Evolutionary conservation across 2,797 vertebrate species (phyloP).

Genomic region (Selene dorsalis): DNA sequence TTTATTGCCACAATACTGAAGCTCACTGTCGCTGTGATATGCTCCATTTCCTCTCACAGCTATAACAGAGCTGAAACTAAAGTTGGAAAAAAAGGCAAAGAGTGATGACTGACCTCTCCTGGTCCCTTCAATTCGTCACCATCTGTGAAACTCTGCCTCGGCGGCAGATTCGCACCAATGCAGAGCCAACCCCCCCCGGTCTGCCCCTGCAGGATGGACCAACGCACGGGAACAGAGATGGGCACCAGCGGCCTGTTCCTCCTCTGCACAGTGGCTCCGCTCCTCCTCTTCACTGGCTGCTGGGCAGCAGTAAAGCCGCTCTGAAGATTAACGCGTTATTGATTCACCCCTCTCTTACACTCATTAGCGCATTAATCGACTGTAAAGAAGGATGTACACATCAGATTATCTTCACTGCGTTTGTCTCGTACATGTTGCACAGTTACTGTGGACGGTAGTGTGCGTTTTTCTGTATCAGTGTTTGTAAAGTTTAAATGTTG

Average conservation of each 20-base stretch:
- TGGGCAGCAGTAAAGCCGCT: conserved; percentile 41
- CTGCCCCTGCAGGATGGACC: neutral
- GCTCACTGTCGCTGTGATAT: neutral
- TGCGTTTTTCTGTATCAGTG: conserved; percentile 9
- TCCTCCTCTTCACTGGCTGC: conserved; percentile 22
- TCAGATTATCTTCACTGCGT: conserved; percentile 55
- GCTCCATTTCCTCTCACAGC: conserved; percentile 19
- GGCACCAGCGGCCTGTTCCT: neutral
- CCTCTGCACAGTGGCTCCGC: neutral
- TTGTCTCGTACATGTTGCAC: conserved; percentile 61
- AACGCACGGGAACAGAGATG: neutral
- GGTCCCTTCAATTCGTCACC: neutral
- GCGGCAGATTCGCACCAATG: neutral
- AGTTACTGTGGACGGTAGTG: conserved; percentile 13
- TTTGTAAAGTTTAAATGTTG: neutral
- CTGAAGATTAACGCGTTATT: conserved; percentile 64
- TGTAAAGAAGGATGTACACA: conserved; percentile 51
- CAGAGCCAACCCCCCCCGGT: neutral
- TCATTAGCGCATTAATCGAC: conserved; percentile 48
- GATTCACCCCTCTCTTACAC: conserved; percentile 51
- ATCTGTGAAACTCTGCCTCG: neutral
- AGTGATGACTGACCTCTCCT: conserved; percentile 51
- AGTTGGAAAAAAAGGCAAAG: conserved; percentile 56
- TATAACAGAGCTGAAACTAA: conserved; percentile 76
- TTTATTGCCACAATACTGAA: neutral